phyloP scores from a whole-genome alignment of 30 jellyfish, hydroid and myxozoan genomes.

The Calvadosia cruxmelitensis region DNA sequence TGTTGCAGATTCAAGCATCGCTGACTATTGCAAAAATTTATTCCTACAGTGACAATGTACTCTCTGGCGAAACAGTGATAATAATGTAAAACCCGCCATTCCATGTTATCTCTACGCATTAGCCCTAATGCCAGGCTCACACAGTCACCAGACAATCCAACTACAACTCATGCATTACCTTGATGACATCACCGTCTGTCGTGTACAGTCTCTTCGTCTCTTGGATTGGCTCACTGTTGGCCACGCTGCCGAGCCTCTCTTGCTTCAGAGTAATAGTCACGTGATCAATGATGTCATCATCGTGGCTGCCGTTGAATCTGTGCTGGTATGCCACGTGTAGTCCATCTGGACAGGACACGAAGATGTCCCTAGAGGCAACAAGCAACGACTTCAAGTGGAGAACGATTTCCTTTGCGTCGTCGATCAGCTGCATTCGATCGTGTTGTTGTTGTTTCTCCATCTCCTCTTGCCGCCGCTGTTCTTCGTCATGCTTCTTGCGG shows the following conservation, averaged over 20 bases:
- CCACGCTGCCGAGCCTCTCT: too few species aligned
- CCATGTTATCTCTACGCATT: too few species aligned
- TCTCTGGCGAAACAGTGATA: too few species aligned
- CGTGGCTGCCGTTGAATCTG: background rate
- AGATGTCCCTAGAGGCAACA: conserved; percentile 16
- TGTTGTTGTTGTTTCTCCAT: conserved; percentile 26
- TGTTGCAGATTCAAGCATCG: too few species aligned
- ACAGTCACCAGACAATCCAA: too few species aligned
- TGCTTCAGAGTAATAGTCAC: background rate
- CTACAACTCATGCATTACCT: conserved; percentile 19
- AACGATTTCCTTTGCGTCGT: conserved; percentile 20
- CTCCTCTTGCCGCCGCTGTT: conserved; percentile 38
- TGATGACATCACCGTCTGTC: conserved; percentile 53
- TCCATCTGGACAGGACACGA: conserved; percentile 67
- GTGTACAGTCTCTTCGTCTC: conserved; percentile 13
- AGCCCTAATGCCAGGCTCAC: too few species aligned
- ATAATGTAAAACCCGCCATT: too few species aligned
- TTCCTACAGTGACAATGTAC: too few species aligned
- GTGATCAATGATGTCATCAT: background rate
- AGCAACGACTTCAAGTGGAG: conserved; percentile 9
- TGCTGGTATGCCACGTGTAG: conserved; percentile 14
- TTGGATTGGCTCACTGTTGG: too few species aligned
- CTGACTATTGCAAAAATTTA: too few species aligned
- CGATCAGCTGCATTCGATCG: conserved; percentile 22
- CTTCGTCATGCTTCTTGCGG: conserved; percentile 37